Conservation (phyloP, 1,140 invertebrate genomes). For the Drosophila ercepeae region DNA sequence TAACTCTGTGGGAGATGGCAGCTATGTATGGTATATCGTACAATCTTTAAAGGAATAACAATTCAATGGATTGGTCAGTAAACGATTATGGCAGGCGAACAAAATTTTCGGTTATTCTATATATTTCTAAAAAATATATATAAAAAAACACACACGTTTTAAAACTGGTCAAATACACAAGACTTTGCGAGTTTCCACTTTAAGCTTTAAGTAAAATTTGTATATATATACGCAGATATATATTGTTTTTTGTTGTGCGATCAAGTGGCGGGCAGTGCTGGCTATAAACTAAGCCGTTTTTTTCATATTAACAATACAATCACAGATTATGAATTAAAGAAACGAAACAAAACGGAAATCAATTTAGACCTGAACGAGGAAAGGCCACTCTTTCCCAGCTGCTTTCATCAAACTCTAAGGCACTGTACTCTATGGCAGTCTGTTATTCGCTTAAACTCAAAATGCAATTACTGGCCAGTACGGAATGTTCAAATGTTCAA, state of each 20-base stretch:
- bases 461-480: conserved; percentile 11
- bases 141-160: not conserved
- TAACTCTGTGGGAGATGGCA: conserved; percentile 25
- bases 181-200: not conserved
- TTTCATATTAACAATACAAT: conserved; percentile 60
- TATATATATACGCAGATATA: not conserved
- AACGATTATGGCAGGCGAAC: conserved; percentile 23
- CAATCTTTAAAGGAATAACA: conserved; percentile 27
- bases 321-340: conserved; percentile 62
- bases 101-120: not conserved
- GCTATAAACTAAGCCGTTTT: conserved; percentile 24
- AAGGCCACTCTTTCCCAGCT: not conserved
- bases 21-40: conserved; percentile 5
- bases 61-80: conserved; percentile 14
- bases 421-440: conserved; percentile 31
- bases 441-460: conserved; percentile 32
- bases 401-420: conserved; percentile 18
- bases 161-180: conserved; percentile 11
- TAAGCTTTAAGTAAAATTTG: conserved; percentile 1
- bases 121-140: not conserved
- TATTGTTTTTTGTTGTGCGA: conserved; percentile 10
- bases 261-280: conserved; percentile 42
- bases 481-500: not conserved
- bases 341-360: not conserved
- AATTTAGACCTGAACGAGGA: not conserved